Evolutionary conservation across 2,888 invertebrate species (phyloP), one percentile per base, ranked within the genome.

Genomic region (Drosophila meridionalis): DNA sequence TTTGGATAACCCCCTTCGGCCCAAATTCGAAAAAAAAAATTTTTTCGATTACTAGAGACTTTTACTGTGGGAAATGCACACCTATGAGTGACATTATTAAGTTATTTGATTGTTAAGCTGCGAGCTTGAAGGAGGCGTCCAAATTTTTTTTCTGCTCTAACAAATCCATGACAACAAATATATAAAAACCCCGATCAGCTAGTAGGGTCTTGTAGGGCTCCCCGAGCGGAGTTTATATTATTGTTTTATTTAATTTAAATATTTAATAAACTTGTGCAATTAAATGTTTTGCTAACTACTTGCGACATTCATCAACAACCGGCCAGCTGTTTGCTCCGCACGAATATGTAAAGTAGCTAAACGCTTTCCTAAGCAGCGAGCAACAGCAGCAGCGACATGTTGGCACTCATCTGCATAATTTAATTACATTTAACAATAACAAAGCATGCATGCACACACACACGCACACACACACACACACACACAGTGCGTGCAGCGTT

Each of bases 361-460:
- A 72, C 87, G 84, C 74, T 79, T 79, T 82, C 71, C 80, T 74
- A 61, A 79, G 87, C 73, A 50, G 32, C 50, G 4, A 32, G 32
- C n/a, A 64, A 45, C 62, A 47, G 53, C 52, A 53, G 55, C 55
- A 45, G 52, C 70, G 65, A 74, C 87, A 76, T 67, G 79, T 72
- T 76, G 82, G 71, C 86, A 84, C 84, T 89, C 84, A 84, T 89
- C 89, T 84, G 84, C 84, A 89, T 84, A 85, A 85, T 89, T 85
- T 89, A 89, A 85, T 85, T 87, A 89, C 83, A 82, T 85, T 89
- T 64, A 84, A 87, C 88, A 85, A 85, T 84, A 89, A 85, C 88
- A 85, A 75, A 79, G 75, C 69, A 76, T 34, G 66, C 65, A 61
- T 70, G 48, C 68, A 63, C 69, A 58, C 48, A 63, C 45, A 38